These are phyloP conservation scores for Rhabdomys dilectus DNA, from an alignment of 2,113 vertebrate genomes.

Conservation along the genomic window DNA sequence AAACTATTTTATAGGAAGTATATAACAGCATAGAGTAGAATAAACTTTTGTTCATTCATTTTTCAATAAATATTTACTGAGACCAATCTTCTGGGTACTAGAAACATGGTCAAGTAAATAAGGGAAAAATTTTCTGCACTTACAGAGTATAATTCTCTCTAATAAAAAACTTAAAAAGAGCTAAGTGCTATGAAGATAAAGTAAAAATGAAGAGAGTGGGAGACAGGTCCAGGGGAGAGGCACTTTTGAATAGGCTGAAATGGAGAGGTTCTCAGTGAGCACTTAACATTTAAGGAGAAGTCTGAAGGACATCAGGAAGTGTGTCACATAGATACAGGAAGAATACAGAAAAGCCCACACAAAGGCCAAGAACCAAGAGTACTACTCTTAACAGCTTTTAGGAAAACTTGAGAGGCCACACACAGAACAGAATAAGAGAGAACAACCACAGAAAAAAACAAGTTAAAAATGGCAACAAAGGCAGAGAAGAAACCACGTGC, in stretches of 20 bases:
- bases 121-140: neutral
- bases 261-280: neutral
- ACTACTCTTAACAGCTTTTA: conserved; percentile 5
- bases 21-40: conserved; percentile 51
- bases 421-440: neutral
- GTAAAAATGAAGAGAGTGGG: neutral
- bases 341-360: neutral
- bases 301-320: neutral
- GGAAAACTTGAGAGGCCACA: conserved; percentile 2
- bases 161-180: neutral
- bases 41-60: conserved; percentile 31
- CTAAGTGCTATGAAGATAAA: neutral
- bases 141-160: neutral
- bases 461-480: neutral
- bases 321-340: neutral
- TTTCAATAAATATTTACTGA: conserved; percentile 60
- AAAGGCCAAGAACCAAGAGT: neutral
- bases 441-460: neutral
- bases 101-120: conserved; percentile 5
- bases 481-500: neutral
- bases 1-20: conserved; percentile 28
- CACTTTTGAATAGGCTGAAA: conserved; percentile 2
- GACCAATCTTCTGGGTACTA: neutral
- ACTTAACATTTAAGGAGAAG: neutral
- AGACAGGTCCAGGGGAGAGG: neutral